Base-by-base conservation (phyloP, 2,797 vertebrate genomes). In the Furcifer pardalis region DNA sequence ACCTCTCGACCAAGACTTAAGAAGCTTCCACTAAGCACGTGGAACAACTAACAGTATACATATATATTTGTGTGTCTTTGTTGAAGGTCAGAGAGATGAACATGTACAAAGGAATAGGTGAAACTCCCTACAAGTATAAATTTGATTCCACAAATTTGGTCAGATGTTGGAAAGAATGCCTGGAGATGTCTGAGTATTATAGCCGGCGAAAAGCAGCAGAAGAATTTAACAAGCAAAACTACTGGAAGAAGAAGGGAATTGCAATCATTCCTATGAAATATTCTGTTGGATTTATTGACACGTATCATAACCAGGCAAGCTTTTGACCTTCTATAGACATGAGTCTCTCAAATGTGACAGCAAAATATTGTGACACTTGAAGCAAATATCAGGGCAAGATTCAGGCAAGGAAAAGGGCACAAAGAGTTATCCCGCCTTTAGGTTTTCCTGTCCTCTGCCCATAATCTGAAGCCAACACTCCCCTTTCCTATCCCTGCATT, bases 201-300 rank as follows among this genome's bases (percentile, higher is more conserved):
- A 82, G 35, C 63, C 92, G 96, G 65, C 94, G 94, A 75, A 46
- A 12, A 63, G 93, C 89, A 7, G 81, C 91, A 0, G 88, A 94
- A 17, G 92, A 91, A 84, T 97, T 97, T 49, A 98, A 98, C 89
- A 93, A 91, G 90, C 91, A 95, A 90, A 97, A 94, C 90, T 96
- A 92, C 65, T 97, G 97, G 97, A 97, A 93, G 91, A 98, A 98
- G 94, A 96, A 94, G 62, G 97, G 97, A n/a, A 90, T 97, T 8
- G 86, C 97, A 32, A 82, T 97, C 19, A 81, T 98, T 37, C 97
- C 98, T 85, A 95, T 98, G 63, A 97, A 97, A 86, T 97, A 94
- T 21, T 96, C 97, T 56, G 91, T 97, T 0, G 96, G 93, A 8
- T 97, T 97, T 81, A 30, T 81, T 4, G 89, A 91, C 7, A 66